phyloP scores from a whole-genome alignment of 1,140 invertebrate genomes.

The Rhyacophila brunnea region DNA sequence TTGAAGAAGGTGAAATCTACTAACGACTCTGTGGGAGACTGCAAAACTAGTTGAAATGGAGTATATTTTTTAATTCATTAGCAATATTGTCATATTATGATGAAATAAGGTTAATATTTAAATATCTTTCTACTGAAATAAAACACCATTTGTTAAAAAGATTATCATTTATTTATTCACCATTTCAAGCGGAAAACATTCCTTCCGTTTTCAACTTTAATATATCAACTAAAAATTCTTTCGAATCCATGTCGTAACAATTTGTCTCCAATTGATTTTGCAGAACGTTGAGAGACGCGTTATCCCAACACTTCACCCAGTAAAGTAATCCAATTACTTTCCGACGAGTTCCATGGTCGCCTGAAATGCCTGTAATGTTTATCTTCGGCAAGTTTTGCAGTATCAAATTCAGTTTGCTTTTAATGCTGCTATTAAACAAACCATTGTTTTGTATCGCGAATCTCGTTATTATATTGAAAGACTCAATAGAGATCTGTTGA shows the following conservation, averaged over 20 bases:
- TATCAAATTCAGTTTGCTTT: slow-evolving; percentile 43
- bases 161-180: background rate
- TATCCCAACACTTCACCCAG: slow-evolving; percentile 50
- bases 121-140: background rate
- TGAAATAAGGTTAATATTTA: background rate
- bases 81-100: background rate
- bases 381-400: slow-evolving; percentile 49
- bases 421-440: slow-evolving; percentile 45
- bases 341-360: slow-evolving; percentile 39
- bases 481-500: slow-evolving; percentile 42
- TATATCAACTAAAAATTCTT: slow-evolving; percentile 28
- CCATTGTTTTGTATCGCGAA: slow-evolving; percentile 48
- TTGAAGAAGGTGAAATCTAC: slow-evolving; percentile 46
- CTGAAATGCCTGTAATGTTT: slow-evolving; percentile 39
- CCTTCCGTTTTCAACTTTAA: slow-evolving; percentile 27
- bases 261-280: slow-evolving; percentile 44
- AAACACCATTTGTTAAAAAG: background rate
- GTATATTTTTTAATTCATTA: background rate
- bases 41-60: slow-evolving; percentile 43
- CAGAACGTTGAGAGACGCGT: slow-evolving; percentile 45
- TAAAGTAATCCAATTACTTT: slow-evolving; percentile 49
- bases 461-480: slow-evolving; percentile 47
- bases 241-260: slow-evolving; percentile 16
- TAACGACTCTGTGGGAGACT: slow-evolving; percentile 49
- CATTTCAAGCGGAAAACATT: slow-evolving; percentile 14